A percentile compares a stretch with the other conserved stretches of the same genome.
These are phyloP conservation scores for Pseudopleuronectes americanus DNA, from an alignment of 2,797 vertebrate genomes.

Conservation along the genomic window DNA sequence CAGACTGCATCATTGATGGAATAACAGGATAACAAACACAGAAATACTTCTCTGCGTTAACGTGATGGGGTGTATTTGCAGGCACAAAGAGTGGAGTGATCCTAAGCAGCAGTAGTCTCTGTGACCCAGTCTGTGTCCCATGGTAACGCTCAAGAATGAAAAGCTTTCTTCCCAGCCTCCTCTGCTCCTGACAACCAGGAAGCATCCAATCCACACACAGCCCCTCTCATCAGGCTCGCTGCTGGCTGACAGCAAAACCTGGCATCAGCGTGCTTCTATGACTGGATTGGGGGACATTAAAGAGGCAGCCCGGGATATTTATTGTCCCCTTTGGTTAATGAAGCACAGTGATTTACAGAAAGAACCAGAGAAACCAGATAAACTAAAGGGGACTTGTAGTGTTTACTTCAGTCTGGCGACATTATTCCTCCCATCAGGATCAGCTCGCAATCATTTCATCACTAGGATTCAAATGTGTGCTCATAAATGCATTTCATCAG, in stretches of 20 bases:
- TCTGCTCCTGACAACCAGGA: constrained; percentile 65
- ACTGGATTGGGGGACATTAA: background rate
- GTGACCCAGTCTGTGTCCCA: constrained; percentile 41
- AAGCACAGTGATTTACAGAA: too few species aligned
- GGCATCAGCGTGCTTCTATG: constrained; percentile 1
- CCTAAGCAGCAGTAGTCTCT: constrained; percentile 19
- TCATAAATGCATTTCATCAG: too few species aligned
- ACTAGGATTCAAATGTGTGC: too few species aligned
- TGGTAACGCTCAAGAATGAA: constrained; percentile 56
- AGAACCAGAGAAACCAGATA: too few species aligned
- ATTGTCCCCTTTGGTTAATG: too few species aligned
- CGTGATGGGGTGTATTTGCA: constrained; percentile 3
- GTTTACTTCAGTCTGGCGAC: background rate
- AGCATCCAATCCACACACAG: constrained; percentile 63
- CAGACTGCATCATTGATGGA: too few species aligned
- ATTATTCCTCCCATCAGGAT: too few species aligned
- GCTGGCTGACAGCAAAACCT: constrained; percentile 41
- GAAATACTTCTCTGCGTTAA: background rate
- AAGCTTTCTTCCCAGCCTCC: constrained; percentile 65
- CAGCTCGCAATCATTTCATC: too few species aligned
- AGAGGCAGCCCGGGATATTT: too few species aligned
- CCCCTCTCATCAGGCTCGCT: constrained; percentile 19
- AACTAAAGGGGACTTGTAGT: too few species aligned
- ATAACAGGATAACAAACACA: background rate
- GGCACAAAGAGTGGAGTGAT: constrained; percentile 20